phyloP scores from a whole-genome alignment of 1,140 invertebrate genomes.

The Myzus persicae region DNA sequence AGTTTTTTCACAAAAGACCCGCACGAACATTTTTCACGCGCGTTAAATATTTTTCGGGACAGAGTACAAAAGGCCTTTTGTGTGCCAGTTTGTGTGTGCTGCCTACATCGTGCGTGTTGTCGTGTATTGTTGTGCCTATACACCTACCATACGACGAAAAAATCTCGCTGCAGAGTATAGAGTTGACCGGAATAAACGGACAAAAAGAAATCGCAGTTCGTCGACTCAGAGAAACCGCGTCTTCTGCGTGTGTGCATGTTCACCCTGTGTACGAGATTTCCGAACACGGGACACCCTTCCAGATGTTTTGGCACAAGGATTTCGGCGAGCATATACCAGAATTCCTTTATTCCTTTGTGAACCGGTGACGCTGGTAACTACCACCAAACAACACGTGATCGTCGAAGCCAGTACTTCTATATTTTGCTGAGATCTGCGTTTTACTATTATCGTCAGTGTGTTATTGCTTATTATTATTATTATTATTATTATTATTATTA shows the following conservation, averaged over 20 bases:
- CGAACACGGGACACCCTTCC: conserved; percentile 45
- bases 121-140: background rate
- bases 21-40: conserved; percentile 1
- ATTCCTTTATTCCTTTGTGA: conserved; percentile 43
- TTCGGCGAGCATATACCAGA: background rate
- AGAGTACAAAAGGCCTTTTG: conserved; percentile 14
- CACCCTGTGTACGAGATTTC: background rate
- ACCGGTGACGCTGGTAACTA: background rate
- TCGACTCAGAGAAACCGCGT: background rate
- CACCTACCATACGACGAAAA: background rate
- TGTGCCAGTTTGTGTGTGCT: background rate
- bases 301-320: conserved; percentile 46
- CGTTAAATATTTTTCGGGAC: conserved; percentile 25
- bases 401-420: background rate
- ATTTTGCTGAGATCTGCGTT: background rate
- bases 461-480: background rate
- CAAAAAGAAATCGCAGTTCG: conserved; percentile 28
- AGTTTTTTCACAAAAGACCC: background rate
- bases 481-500: background rate
- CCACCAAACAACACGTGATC: background rate
- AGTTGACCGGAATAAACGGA: conserved; percentile 39
- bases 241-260: background rate
- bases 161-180: background rate
- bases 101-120: background rate
- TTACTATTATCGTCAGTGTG: background rate